Percentiles rank a stretch among this genome's conserved stretches.
phyloP scores from a whole-genome alignment of 2,888 invertebrate genomes.

The Merodon equestris region DNA sequence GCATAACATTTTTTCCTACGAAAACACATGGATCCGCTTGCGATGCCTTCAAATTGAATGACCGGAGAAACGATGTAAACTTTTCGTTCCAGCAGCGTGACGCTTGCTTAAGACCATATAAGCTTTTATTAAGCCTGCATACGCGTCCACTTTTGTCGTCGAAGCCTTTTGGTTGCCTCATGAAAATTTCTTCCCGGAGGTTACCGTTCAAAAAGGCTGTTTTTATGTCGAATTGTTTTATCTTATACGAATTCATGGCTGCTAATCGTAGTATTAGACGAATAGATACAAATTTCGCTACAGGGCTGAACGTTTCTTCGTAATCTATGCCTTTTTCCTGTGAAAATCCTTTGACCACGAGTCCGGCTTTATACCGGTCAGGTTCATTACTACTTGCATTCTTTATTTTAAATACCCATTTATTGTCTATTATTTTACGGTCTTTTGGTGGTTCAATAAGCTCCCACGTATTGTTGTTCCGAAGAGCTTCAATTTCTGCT shows the following conservation, averaged over 20 bases:
- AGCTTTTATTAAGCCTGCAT: constrained; percentile 57
- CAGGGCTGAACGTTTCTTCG: constrained; percentile 17
- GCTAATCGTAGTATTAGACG: too few species aligned
- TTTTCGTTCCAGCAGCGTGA: constrained; percentile 31
- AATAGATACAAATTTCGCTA: background rate
- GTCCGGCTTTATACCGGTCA: constrained; percentile 20
- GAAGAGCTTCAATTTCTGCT: background rate
- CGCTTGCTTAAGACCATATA: constrained; percentile 69
- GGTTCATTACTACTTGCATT: constrained; percentile 11
- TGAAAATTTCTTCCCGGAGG: constrained; percentile 60
- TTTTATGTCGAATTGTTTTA: constrained; percentile 34
- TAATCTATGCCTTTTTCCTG: constrained; percentile 19
- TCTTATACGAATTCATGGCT: constrained; percentile 10
- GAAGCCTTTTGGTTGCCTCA: constrained; percentile 57
- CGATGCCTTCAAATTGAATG: constrained; percentile 16
- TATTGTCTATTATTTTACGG: constrained; percentile 2
- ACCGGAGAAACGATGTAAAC: constrained; percentile 16
- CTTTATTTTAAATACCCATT: too few species aligned
- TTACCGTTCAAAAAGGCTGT: constrained; percentile 57
- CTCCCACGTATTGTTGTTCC: constrained; percentile 2
- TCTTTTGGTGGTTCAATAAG: constrained; percentile 4
- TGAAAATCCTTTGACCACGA: constrained; percentile 33
- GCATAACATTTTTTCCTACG: constrained; percentile 13
- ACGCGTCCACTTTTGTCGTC: constrained; percentile 65
- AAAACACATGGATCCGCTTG: constrained; percentile 13